Evolutionary conservation across 2,888 invertebrate genomes (phyloP), one percentile per base, ranked within the genome.

Genomic region (Crioceris asparagi): DNA sequence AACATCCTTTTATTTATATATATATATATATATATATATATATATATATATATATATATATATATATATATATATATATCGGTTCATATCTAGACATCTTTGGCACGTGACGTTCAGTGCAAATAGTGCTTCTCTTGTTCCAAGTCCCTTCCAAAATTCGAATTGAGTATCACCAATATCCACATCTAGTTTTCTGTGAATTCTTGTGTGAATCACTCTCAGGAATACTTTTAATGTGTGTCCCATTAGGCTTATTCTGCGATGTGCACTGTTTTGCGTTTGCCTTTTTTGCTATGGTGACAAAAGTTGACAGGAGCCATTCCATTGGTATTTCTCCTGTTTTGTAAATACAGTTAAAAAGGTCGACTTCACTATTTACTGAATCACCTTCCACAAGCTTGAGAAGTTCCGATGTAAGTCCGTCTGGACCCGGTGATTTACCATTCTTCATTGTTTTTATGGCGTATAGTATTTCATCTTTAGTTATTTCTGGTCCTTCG

Each of bases 141-240:
- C 39, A 18, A 18, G 12, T 15, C 29, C 39, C 10, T 38, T 35
- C 19, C 26, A 27, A 17, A 38, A 38, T 18, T 23, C 18, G 17
- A 38, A 38, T 27, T 38, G 35, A 3, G 39, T 34, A 5, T 38
- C 16, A 12, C 29, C 29, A 14, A 12, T 25, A 17, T 26, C 26
- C 7, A 17, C 35, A 14, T 17, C 21, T n/a, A 14, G 21, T 11
- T 38, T 38, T 35, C 17, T 21, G 29, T 29, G 35, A 29, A 38
- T 38, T 38, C 39, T 27, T 19, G 4, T 26, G 16, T 38, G 18
- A n/a, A 17, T 29, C 18, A 34, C 14, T 35, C 33, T 33, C 21
- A 35, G 17, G 10, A 34, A 29, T 17, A 21, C 17, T 14, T 38
- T 34, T 12, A 38, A 11, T 35, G 21, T 30, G 15, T 29, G 27